These are phyloP conservation scores for Rhamnusium bicolor DNA, from an alignment of 2,888 invertebrate genomes.

Conservation along the genomic window DNA sequence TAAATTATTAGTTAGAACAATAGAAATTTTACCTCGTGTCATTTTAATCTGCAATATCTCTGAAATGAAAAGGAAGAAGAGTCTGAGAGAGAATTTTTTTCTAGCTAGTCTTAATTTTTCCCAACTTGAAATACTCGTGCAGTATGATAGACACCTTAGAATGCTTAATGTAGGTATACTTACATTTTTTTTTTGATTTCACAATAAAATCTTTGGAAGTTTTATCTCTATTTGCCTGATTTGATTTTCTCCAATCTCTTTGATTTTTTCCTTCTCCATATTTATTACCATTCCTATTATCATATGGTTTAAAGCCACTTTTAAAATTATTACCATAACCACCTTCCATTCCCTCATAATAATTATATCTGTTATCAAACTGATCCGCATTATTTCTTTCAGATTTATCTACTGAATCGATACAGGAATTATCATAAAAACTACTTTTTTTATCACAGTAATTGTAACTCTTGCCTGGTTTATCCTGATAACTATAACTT, in stretches of 20 bases:
- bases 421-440: slow-evolving; percentile 11
- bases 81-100: no score
- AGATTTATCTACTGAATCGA: neutral
- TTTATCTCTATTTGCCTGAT: slow-evolving; percentile 34
- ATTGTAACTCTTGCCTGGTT: slow-evolving; percentile 27
- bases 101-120: no score
- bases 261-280: slow-evolving; percentile 32
- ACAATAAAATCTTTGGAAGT: slow-evolving; percentile 39
- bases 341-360: slow-evolving; percentile 29
- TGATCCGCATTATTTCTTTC: slow-evolving; percentile 34
- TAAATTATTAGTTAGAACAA: no score
- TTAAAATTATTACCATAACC: slow-evolving; percentile 16
- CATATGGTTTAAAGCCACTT: slow-evolving; percentile 13
- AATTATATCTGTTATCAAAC: slow-evolving; percentile 34
- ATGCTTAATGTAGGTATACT: no score
- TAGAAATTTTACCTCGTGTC: no score
- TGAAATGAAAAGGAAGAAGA: no score
- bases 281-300: slow-evolving; percentile 38
- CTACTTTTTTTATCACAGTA: slow-evolving; percentile 24
- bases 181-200: slow-evolving; percentile 47
- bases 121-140: no score
- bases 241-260: slow-evolving; percentile 41
- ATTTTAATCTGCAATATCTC: no score
- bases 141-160: no score
- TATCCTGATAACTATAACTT: slow-evolving; percentile 24